A percentile compares a stretch with the other conserved stretches of the same genome.
Conservation (phyloP, 2,113 vertebrate species). For the Epinephelus moara region DNA sequence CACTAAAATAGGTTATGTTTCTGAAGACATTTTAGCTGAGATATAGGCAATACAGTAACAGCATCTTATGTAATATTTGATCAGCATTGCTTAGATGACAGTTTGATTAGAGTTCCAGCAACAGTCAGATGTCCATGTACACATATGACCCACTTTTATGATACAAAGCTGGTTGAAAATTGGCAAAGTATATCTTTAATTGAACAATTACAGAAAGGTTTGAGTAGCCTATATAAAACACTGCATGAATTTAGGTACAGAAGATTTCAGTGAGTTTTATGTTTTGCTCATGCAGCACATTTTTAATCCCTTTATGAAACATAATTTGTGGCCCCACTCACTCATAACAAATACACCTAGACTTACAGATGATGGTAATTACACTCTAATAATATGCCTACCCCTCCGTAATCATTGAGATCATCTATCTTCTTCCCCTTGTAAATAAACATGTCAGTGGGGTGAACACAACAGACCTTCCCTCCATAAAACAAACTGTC, state of each 20-base stretch:
- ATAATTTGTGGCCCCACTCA: neutral
- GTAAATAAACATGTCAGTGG: slow-evolving; percentile 45
- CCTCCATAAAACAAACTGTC: slow-evolving; percentile 38
- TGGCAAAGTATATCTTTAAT: too few species aligned
- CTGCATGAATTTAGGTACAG: neutral
- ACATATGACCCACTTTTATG: too few species aligned
- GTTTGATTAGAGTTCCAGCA: too few species aligned
- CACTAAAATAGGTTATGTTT: too few species aligned
- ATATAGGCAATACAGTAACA: too few species aligned
- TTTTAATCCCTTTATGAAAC: neutral
- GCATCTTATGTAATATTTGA: too few species aligned
- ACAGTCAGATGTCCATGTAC: too few species aligned
- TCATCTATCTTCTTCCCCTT: slow-evolving; percentile 4
- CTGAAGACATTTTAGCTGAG: too few species aligned
- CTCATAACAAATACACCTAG: slow-evolving; percentile 33
- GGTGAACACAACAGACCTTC: slow-evolving; percentile 3
- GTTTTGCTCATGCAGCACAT: neutral
- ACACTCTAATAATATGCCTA: slow-evolving; percentile 21
- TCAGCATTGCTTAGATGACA: too few species aligned
- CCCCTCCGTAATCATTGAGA: slow-evolving; percentile 10
- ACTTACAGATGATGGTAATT: slow-evolving; percentile 26
- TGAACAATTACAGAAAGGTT: neutral
- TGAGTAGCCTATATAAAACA: neutral
- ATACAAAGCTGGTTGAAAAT: too few species aligned
- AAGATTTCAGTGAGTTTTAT: neutral